phyloP scores from a whole-genome alignment of 2,797 vertebrate species.

The Pangasius krempfi region DNA sequence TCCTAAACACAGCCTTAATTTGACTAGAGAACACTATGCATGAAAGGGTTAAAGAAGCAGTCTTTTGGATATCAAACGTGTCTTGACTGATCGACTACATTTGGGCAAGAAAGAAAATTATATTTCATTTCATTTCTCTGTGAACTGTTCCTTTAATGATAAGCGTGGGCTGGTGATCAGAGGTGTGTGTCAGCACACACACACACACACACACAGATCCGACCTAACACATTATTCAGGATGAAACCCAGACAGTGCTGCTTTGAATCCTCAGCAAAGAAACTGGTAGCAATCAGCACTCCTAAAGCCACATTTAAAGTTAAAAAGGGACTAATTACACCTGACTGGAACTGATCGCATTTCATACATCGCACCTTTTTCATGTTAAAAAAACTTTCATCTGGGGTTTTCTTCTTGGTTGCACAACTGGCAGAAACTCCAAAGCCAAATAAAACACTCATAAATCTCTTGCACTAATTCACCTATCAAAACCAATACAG shows the following conservation, averaged over 20 bases:
- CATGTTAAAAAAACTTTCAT: background rate
- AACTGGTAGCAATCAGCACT: conserved; percentile 12
- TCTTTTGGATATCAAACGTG: background rate
- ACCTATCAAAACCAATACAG: conserved; percentile 38
- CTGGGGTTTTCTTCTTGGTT: conserved; percentile 18
- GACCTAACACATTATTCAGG: background rate
- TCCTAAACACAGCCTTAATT: background rate
- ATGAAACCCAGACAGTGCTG: background rate
- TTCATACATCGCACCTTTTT: conserved; percentile 35
- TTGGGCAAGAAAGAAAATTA: background rate
- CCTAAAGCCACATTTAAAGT: conserved; percentile 16
- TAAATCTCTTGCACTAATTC: conserved; percentile 49
- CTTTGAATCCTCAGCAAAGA: background rate
- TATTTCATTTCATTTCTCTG: background rate
- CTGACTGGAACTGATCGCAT: conserved; percentile 28
- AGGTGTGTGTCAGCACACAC: background rate
- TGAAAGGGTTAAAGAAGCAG: background rate
- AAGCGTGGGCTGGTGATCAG: background rate
- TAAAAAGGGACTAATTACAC: conserved; percentile 8
- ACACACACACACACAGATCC: background rate
- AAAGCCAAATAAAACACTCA: conserved; percentile 55
- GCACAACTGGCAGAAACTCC: background rate
- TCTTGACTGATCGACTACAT: background rate
- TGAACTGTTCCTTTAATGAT: conserved; percentile 1
- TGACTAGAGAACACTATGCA: background rate